phyloP scores from a whole-genome alignment of 2,888 invertebrate genomes.

The Nezara viridula region DNA sequence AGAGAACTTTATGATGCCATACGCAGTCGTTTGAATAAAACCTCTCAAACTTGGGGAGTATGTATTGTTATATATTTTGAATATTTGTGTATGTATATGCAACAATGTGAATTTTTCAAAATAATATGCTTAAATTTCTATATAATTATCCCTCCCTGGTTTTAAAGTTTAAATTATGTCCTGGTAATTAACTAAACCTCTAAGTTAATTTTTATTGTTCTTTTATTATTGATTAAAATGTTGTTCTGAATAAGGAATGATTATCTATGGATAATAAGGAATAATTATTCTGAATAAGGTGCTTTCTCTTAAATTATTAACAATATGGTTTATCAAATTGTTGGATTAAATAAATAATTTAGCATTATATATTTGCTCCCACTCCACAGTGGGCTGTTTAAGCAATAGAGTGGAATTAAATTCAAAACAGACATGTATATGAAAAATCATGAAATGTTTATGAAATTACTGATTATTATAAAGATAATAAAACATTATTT shows the following conservation, averaged over 20 bases:
- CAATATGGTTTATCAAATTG: too few relatives aligned
- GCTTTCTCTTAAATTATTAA: not conserved
- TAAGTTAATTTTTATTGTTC: not conserved
- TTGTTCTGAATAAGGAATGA: not conserved
- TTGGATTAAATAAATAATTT: too few relatives aligned
- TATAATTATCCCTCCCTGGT: not conserved
- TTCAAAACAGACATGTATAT: too few relatives aligned
- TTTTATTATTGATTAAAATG: not conserved
- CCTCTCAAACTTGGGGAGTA: conserved; percentile 73
- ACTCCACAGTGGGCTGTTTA: too few relatives aligned
- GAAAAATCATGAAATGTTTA: too few relatives aligned
- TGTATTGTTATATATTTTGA: conserved; percentile 65
- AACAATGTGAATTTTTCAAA: not conserved
- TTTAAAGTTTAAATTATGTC: not conserved
- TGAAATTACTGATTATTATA: too few relatives aligned
- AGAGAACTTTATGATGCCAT: conserved; percentile 63
- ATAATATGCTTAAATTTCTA: not conserved
- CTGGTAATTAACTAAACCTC: not conserved
- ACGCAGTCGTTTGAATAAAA: conserved; percentile 63
- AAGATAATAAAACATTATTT: too few relatives aligned
- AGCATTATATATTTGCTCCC: too few relatives aligned
- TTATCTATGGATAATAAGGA: too few relatives aligned
- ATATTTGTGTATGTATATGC: not conserved
- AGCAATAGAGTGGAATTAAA: too few relatives aligned
- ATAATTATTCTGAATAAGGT: too few relatives aligned